phyloP scores from a whole-genome alignment of 2,888 invertebrate genomes.

The Willowsia nigromaculata region DNA sequence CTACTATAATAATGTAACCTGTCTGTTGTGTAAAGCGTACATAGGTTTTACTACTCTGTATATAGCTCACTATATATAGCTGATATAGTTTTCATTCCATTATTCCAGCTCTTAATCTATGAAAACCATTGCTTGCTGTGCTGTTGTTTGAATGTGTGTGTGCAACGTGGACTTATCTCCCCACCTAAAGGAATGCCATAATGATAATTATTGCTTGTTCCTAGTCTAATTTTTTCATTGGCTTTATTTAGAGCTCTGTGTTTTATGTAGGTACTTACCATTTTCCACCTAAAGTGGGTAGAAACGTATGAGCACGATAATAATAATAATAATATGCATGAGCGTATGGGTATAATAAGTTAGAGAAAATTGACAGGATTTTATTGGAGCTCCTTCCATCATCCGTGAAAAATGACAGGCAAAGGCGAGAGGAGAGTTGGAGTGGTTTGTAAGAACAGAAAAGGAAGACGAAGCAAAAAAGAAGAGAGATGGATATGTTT shows the following conservation, averaged over 20 bases:
- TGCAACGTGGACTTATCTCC: neutral
- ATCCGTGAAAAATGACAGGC: slow-evolving; percentile 27
- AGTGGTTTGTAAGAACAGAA: neutral
- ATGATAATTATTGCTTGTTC: slow-evolving; percentile 43
- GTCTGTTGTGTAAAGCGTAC: slow-evolving; percentile 5
- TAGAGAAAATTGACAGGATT: slow-evolving; percentile 56
- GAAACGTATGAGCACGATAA: neutral
- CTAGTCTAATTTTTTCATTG: slow-evolving; percentile 36
- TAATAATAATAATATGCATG: slow-evolving; percentile 10
- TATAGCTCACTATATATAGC: neutral
- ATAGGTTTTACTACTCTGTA: neutral
- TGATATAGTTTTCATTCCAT: neutral
- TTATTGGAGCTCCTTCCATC: slow-evolving; percentile 57
- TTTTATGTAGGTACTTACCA: neutral
- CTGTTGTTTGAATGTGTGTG: slow-evolving; percentile 16
- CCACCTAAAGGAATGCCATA: slow-evolving; percentile 36
- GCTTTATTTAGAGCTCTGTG: neutral
- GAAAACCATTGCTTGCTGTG: neutral
- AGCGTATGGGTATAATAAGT: slow-evolving; percentile 40
- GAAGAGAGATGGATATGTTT: slow-evolving; percentile 10
- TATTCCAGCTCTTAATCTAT: slow-evolving; percentile 34
- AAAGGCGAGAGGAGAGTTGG: neutral
- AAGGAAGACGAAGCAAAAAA: neutral
- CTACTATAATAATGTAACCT: slow-evolving; percentile 50
- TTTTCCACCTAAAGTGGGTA: neutral